Evolutionary conservation across 2,888 invertebrate species (phyloP).

Genomic region (Lasioglossum figueresi): DNA sequence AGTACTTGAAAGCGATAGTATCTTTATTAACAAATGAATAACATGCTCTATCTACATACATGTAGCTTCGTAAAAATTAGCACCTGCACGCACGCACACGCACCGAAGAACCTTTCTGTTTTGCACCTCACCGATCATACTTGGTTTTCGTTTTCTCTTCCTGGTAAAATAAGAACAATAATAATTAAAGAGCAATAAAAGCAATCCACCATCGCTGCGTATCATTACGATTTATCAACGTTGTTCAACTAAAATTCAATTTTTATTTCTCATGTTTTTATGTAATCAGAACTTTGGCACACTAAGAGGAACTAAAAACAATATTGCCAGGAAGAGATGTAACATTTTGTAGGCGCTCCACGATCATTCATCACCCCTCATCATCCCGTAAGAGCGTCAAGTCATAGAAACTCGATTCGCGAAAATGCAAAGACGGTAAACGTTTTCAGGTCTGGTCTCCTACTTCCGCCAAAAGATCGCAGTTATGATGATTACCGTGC

Average conservation of each 20-base stretch:
- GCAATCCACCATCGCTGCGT: background rate
- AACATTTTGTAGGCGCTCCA: conserved; percentile 68
- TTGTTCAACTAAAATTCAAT: background rate
- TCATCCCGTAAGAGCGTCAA: conserved; percentile 73
- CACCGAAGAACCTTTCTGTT: conserved; percentile 47
- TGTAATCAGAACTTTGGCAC: background rate
- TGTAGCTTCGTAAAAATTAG: conserved; percentile 9
- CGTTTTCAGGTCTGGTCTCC: conserved; percentile 1
- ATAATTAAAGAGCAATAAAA: background rate
- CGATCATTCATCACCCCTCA: conserved; percentile 75
- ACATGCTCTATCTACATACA: background rate
- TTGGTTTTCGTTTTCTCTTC: conserved; percentile 40
- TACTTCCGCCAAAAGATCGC: conserved; percentile 2
- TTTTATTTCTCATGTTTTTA: background rate
- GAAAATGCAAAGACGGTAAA: conserved; percentile 23
- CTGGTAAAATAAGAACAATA: conserved; percentile 18
- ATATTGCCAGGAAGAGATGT: conserved; percentile 43
- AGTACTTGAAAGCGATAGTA: background rate
- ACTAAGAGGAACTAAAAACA: background rate
- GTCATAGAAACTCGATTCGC: conserved; percentile 75
- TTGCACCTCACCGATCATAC: conserved; percentile 55
- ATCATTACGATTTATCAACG: background rate
- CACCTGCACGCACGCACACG: conserved; percentile 66
- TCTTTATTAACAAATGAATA: background rate
- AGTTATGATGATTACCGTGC: background rate